Conservation (phyloP, 2,113 vertebrate genomes). For the Microcebus griseorufus region DNA sequence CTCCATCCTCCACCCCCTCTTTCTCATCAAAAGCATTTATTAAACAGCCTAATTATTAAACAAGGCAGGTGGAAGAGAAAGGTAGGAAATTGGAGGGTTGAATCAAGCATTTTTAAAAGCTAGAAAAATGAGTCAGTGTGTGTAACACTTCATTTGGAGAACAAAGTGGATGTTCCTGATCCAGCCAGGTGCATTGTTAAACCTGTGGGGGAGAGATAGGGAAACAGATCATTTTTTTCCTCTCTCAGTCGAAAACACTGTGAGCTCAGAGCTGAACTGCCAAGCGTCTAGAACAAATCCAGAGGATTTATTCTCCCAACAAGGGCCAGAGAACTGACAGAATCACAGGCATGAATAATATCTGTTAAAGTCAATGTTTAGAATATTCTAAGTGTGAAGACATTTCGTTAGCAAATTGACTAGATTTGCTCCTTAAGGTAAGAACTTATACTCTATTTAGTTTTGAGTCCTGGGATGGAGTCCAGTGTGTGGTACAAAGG, state of each 20-base stretch:
- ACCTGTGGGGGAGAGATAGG: conserved; percentile 65
- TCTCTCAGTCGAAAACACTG: conserved; percentile 56
- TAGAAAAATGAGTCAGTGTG: conserved; percentile 65
- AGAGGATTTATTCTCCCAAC: conserved; percentile 57
- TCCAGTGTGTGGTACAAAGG: neutral
- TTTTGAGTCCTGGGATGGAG: neutral
- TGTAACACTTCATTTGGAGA: conserved; percentile 59
- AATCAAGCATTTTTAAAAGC: conserved; percentile 57
- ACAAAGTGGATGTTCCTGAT: conserved; percentile 27
- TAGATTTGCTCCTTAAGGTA: neutral
- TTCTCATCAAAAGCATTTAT: conserved; percentile 54
- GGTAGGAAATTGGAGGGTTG: conserved; percentile 49
- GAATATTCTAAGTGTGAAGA: conserved; percentile 37
- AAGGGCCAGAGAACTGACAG: conserved; percentile 57
- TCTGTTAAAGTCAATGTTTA: conserved; percentile 28
- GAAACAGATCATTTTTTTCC: conserved; percentile 39
- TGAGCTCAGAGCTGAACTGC: conserved; percentile 58
- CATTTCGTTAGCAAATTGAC: conserved; percentile 38
- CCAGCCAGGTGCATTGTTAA: conserved; percentile 51
- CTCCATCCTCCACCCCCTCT: neutral
- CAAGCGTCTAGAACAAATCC: conserved; percentile 64
- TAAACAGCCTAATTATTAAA: conserved; percentile 71
- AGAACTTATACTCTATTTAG: neutral
- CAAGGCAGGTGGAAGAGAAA: conserved; percentile 61
- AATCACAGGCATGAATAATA: conserved; percentile 36